phyloP scores from a whole-genome alignment of 30 jellyfish, hydroid and myxozoan genomes.

The Mastigias papua region DNA sequence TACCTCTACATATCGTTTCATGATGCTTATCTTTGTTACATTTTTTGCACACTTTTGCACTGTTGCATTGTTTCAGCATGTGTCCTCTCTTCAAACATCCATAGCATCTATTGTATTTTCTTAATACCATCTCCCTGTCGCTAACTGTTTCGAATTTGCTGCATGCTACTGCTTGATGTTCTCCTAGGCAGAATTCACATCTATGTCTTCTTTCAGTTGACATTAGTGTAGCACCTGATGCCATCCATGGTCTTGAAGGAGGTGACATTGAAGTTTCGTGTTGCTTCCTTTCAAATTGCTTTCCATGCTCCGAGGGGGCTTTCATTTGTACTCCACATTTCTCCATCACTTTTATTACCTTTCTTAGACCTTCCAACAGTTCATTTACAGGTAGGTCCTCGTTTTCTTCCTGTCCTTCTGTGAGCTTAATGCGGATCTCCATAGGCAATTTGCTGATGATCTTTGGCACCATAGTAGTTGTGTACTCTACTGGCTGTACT shows the following conservation, averaged over 20 bases:
- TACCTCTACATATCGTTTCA: slow-evolving; percentile 31
- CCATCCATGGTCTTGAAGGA: not conserved
- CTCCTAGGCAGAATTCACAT: slow-evolving; percentile 33
- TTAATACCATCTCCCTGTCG: slow-evolving; percentile 24
- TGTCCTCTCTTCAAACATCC: slow-evolving; percentile 46
- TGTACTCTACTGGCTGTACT: slow-evolving; percentile 20
- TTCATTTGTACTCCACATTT: slow-evolving; percentile 35
- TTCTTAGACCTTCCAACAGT: slow-evolving; percentile 9
- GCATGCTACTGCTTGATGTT: slow-evolving; percentile 32
- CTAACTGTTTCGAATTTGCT: not conserved
- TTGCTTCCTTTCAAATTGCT: not conserved
- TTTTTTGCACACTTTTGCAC: slow-evolving; percentile 14
- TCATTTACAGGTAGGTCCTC: slow-evolving; percentile 14
- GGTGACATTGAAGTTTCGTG: not conserved
- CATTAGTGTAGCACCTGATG: slow-evolving; percentile 45
- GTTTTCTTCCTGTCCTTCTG: slow-evolving; percentile 12
- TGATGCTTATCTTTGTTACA: slow-evolving; percentile 26
- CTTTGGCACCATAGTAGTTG: slow-evolving; percentile 61
- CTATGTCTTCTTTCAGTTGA: not conserved
- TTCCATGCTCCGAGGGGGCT: not conserved
- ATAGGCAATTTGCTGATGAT: slow-evolving; percentile 30
- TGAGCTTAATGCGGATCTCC: slow-evolving; percentile 1
- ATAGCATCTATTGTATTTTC: slow-evolving; percentile 35
- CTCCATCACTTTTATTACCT: slow-evolving; percentile 23
- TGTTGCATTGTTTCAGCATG: slow-evolving; percentile 16